Base-by-base conservation (phyloP, 2,113 vertebrate genomes). In the Mustelus asterias region DNA sequence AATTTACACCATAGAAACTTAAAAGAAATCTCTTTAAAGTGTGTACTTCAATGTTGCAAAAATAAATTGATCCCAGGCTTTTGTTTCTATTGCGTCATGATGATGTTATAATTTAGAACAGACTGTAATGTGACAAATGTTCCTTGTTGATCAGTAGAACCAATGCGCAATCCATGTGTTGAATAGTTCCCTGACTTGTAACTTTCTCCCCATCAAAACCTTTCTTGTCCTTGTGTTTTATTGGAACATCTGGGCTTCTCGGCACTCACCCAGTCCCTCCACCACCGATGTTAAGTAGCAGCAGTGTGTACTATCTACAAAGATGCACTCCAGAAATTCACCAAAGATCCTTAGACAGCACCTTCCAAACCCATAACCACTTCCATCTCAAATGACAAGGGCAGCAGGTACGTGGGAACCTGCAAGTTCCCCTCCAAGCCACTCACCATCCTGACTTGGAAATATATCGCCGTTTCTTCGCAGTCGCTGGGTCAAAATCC, bases 81-180 rank as follows among this genome's bases (percentile, higher is more conserved):
- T 65, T 18, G 8, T 67, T 94, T 67, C 18, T 94, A 26, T 44
- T 69, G 24, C 3, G 6, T 24, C 67, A 11, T 1, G n/a, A 69
- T 89, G 88, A 44, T 22, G 3, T n/a, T 20, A 63, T 94, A 94
- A 94, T 94, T 94, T 33, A 94, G 60, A 94, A 67, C 88, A 90
- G 88, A 33, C 26, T 33, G 54, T 0, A n/a, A 65, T 9, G 26
- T 18, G 54, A 60, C 26, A 90, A 60, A 44, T 37, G 26, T 90
- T 90, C 26, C 33, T 13, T n/a, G 26, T 33, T 63, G 13, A 90
- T 33, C 54, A 90, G 54, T 90, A 26, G 26, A 60, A 54, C 44
- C 26, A 16, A 29, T 60, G 58, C 88, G 16, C 54, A 33, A 90
- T 60, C 26, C 29, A 58, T 89, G 26, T 24, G 11, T 89, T 54